These are phyloP conservation scores for Polyommatus icarus DNA, from an alignment of 2,888 invertebrate genomes.

Conservation along the genomic window DNA sequence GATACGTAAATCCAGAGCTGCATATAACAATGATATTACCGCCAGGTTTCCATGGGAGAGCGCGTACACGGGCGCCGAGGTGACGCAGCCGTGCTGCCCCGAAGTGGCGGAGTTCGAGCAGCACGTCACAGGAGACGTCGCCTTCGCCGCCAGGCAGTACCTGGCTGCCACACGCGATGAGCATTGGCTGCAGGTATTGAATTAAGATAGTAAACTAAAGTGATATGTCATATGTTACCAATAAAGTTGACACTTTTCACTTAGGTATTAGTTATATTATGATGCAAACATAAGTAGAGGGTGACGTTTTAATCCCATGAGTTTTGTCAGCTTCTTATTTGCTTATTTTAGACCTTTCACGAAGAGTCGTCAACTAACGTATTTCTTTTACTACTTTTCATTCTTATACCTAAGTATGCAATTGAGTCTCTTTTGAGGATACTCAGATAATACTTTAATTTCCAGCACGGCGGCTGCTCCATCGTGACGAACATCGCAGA, in stretches of 20 bases:
- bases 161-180: slow-evolving; percentile 70
- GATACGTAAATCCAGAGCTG: too few species aligned
- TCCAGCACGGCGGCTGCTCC: slow-evolving; percentile 79
- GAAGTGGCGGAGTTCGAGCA: slow-evolving; percentile 79
- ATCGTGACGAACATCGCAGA: slow-evolving; percentile 79
- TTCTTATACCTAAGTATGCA: too few species aligned
- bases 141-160: slow-evolving; percentile 75
- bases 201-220: background rate
- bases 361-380: too few species aligned
- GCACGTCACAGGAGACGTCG: slow-evolving; percentile 81
- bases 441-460: slow-evolving; percentile 35
- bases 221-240: background rate
- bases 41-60: slow-evolving; percentile 82
- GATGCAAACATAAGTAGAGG: too few species aligned
- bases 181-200: slow-evolving; percentile 65
- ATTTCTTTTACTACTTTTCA: too few species aligned
- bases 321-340: too few species aligned
- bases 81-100: slow-evolving; percentile 81
- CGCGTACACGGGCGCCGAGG: slow-evolving; percentile 81
- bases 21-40: too few species aligned
- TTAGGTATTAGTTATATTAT: too few species aligned
- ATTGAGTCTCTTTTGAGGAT: too few species aligned
- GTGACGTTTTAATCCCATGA: too few species aligned
- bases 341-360: too few species aligned
- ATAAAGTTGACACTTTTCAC: background rate